A percentile compares a stretch with the other conserved stretches of the same genome.
Evolutionary conservation across 1,140 invertebrate species (phyloP).

Genomic region (Chlorops oryzae): DNA sequence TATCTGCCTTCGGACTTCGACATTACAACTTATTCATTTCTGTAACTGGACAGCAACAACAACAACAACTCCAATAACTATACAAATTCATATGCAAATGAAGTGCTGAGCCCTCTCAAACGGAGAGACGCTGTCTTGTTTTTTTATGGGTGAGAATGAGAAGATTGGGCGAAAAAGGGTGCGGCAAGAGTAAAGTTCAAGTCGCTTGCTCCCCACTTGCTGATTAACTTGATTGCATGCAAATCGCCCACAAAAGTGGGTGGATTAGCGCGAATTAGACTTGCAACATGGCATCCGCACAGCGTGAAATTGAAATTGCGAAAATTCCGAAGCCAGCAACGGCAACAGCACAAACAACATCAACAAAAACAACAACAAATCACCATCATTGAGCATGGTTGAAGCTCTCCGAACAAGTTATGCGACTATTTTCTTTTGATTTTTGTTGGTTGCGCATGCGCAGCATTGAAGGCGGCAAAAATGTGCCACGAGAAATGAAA

Average conservation of each 20-base stretch:
- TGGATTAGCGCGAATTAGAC: slow-evolving; percentile 17
- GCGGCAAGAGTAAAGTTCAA: background rate
- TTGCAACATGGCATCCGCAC: slow-evolving; percentile 8
- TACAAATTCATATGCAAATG: slow-evolving; percentile 18
- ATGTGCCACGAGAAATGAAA: background rate
- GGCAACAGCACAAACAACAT: background rate
- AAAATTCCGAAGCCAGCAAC: background rate
- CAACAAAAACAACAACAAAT: slow-evolving; percentile 3
- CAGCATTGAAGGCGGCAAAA: background rate
- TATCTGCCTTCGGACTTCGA: too few relatives aligned
- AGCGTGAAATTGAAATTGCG: slow-evolving; percentile 12
- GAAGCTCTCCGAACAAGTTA: background rate
- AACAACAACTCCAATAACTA: slow-evolving; percentile 14
- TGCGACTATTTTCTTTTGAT: background rate
- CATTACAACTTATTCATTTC: too few relatives aligned
- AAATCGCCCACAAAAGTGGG: slow-evolving; percentile 7
- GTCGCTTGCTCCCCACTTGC: background rate
- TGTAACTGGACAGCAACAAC: too few relatives aligned
- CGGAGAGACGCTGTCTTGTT: too few relatives aligned
- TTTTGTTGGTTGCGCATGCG: slow-evolving; percentile 1
- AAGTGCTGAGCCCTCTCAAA: too few relatives aligned
- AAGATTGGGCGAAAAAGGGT: too few relatives aligned
- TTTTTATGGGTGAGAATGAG: too few relatives aligned
- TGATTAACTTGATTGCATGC: slow-evolving; percentile 8
- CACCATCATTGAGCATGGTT: background rate